Evolutionary conservation across 2,888 invertebrate genomes (phyloP), one percentile per base, ranked within the genome.

Genomic region (Aquatica leii): DNA sequence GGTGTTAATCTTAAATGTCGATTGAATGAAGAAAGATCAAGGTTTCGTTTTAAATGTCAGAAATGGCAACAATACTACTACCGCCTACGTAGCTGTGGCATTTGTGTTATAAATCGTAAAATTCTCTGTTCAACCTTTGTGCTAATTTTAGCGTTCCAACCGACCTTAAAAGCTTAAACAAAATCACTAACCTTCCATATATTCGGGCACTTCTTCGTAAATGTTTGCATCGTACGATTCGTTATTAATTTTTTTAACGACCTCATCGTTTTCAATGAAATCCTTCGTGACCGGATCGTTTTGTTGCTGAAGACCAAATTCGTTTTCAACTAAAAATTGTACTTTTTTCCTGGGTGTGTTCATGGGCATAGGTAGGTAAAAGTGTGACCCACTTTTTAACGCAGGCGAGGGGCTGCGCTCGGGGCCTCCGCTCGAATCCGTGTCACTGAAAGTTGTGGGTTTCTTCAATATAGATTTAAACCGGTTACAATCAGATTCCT

Each of bases 241-340:
- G 11, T 59, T 52, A 57, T 56, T 31, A n/a, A n/a, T n/a, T n/a
- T n/a, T n/a, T 55, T 55, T 51, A 51, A 40, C 54, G 60, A 59
- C 51, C 58, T 66, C 68, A 62, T 50, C 50, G 24, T 21, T 54
- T 14, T 37, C 24, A 37, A 35, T 50, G n/a, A 37, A 54, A 56
- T 62, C 67, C 40, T 61, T 65, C 17, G 54, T 61, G 20, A 8
- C 20, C 12, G 37, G 37, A 41, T 69, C 68, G 49, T 50, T 59
- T 56, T 59, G 59, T 40, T 66, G 62, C 20, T 62, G 51, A 41
- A 66, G 62, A 48, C 69, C 72, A 55, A 71, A 68, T 73, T 86
- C 87, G 74, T 85, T 88, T 82, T 88, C 89, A 49, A 90, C 89
- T 74, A 88, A 82, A 82, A 90, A 90, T 78, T 90, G 89, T 65